Evolutionary conservation across 2,888 invertebrate genomes (phyloP).

Genomic region (Dynastes hyllus): DNA sequence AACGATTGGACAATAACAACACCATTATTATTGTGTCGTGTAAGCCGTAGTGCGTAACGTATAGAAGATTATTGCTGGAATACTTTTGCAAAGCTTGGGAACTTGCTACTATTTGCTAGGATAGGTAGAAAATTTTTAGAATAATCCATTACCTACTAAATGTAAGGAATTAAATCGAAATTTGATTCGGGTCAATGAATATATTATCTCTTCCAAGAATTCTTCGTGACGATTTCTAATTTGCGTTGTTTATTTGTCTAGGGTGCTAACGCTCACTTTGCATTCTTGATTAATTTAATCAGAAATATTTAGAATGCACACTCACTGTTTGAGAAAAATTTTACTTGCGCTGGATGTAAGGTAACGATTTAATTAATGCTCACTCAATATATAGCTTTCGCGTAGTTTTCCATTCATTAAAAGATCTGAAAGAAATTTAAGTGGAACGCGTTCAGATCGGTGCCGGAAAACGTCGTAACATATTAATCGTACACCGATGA

Average conservation of each 20-base stretch:
- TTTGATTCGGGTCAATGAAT: too few relatives aligned
- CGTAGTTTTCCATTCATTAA: slow-evolving; percentile 25
- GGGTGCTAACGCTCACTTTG: not conserved
- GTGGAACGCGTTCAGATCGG: not conserved
- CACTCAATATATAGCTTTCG: slow-evolving; percentile 26
- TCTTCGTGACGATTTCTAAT: not conserved
- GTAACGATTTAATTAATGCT: slow-evolving; percentile 28
- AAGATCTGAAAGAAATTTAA: not conserved
- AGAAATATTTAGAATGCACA: not conserved
- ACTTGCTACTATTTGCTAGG: too few relatives aligned
- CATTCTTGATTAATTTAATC: slow-evolving; percentile 3
- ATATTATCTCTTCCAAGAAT: too few relatives aligned
- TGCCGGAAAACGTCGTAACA: slow-evolving; percentile 12
- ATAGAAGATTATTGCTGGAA: too few relatives aligned
- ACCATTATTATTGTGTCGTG: too few relatives aligned
- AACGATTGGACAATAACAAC: too few relatives aligned
- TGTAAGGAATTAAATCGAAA: too few relatives aligned
- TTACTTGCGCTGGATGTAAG: not conserved
- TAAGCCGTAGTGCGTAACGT: too few relatives aligned
- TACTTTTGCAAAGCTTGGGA: too few relatives aligned
- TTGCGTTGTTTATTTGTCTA: not conserved
- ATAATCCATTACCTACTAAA: too few relatives aligned
- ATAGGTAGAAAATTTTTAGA: too few relatives aligned
- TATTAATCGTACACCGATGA: not conserved
- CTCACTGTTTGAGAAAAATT: not conserved